Evolutionary conservation across 2,113 vertebrate species (phyloP), one percentile per base, ranked within the genome.

Genomic region (Sminthopsis crassicaudata): DNA sequence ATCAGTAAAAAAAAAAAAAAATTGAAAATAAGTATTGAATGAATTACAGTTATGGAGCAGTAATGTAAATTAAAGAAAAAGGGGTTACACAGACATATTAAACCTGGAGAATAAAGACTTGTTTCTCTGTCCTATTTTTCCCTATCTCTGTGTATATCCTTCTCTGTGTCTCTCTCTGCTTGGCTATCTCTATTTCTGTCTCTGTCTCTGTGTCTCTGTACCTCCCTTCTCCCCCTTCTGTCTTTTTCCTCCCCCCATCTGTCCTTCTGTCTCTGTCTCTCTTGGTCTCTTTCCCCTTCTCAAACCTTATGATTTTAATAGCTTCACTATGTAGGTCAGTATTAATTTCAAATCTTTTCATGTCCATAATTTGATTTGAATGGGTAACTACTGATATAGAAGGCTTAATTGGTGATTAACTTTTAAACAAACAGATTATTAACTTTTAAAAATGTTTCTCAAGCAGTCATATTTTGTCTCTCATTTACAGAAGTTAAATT

Each of bases 381-480:
- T 30, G 7, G 8, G 6, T 95, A 92, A 76, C 53, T 53, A n/a
- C 51, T 91, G 42, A 94, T 90, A 94, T 91, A 1, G n/a, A 52
- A 51, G 0, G 2, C 2, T 92, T 36, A 92, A 92, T 14, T 94
- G 60, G 26, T 88, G 42, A 90, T 55, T 92, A 9, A 88, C 14
- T 91, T 46, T 46, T 26, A 93, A 12, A 57, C 76, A 50, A 93
- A 94, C 14, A 95, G 52, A 24, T 90, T 51, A 90, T 55, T 92
- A 9, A 67, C 10, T 91, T 46, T 46, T 53, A 96, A 60, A 95
- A 89, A 92, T 54, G 55, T 57, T 2, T 30, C 23, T 95, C 42
- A 50, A n/a, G 89, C 92, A 36, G 12, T 6, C 36, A 84, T 84
- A n/a, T 42, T 84, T 84, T 92, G 50, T 91, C 1, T 10, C 23